A percentile compares a stretch with the other conserved stretches of the same genome.
Evolutionary conservation across 2,888 invertebrate species (phyloP).

Genomic region (Unio pictorum): DNA sequence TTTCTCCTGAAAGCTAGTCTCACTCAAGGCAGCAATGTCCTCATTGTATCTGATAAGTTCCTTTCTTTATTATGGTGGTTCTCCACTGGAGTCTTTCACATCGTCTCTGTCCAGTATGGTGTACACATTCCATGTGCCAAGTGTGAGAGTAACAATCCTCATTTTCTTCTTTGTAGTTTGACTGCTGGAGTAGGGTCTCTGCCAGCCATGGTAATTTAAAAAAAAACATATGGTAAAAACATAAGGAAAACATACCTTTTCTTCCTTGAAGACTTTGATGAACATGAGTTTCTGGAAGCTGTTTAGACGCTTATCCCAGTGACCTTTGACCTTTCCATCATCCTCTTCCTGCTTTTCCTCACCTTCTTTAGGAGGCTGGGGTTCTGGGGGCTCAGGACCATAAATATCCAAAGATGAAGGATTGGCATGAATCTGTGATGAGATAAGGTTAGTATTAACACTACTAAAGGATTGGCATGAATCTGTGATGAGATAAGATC

Average conservation of each 20-base stretch:
- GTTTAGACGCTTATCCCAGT: conserved; percentile 79
- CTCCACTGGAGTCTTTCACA: too few species aligned
- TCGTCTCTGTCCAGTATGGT: too few species aligned
- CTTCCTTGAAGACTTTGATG: conserved; percentile 83
- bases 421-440: conserved; percentile 61
- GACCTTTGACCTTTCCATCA: conserved; percentile 61
- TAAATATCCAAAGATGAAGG: conserved; percentile 55
- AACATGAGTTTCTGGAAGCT: conserved; percentile 88
- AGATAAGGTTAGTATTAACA: neutral
- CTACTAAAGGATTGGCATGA: conserved; percentile 58
- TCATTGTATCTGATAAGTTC: too few species aligned
- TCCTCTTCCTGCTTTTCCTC: conserved; percentile 36
- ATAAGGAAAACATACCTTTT: conserved; percentile 74
- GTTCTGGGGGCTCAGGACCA: conserved; percentile 56
- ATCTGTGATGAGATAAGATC: conserved; percentile 40
- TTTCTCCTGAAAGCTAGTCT: too few species aligned
- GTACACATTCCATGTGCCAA: too few species aligned
- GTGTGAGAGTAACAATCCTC: too few species aligned
- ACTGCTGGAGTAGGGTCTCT: too few species aligned
- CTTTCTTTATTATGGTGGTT: too few species aligned
- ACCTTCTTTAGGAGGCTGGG: conserved; percentile 35
- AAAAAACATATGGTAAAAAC: too few species aligned
- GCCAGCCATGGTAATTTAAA: too few species aligned
- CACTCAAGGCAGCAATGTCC: too few species aligned
- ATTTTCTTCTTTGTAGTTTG: too few species aligned